Evolutionary conservation across 1,140 invertebrate species (phyloP).

Genomic region (Neodiprion fabricii): DNA sequence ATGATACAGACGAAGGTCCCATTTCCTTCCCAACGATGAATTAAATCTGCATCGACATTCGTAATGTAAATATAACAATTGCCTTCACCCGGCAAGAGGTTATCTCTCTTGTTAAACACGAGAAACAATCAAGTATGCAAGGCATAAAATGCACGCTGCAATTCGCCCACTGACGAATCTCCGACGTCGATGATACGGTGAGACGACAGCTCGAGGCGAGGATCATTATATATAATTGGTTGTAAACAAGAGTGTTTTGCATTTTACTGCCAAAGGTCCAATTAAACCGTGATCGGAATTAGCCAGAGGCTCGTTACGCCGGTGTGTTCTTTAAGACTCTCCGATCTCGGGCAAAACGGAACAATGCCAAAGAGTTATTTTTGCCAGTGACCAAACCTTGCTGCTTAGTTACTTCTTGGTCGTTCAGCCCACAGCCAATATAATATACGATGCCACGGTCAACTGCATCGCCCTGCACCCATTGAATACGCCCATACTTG

Average conservation of each 20-base stretch:
- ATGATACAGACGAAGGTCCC: background rate
- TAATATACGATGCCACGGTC: slow-evolving; percentile 41
- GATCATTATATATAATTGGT: background rate
- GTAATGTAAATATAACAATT: too few relatives aligned
- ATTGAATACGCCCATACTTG: background rate
- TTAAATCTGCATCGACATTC: too few relatives aligned
- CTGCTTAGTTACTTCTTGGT: background rate
- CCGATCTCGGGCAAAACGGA: slow-evolving; percentile 44
- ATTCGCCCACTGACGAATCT: background rate
- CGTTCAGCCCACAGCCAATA: background rate
- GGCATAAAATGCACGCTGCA: background rate
- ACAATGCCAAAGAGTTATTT: slow-evolving; percentile 53
- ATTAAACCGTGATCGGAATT: background rate
- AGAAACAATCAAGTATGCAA: too few relatives aligned
- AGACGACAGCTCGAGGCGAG: too few relatives aligned
- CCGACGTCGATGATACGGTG: background rate
- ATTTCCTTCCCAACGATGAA: background rate
- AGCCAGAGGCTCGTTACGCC: background rate
- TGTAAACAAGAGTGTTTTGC: slow-evolving; percentile 5
- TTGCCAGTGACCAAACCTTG: slow-evolving; percentile 46
- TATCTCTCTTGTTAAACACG: too few relatives aligned
- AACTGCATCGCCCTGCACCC: background rate
- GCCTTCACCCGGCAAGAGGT: too few relatives aligned
- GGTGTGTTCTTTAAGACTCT: background rate
- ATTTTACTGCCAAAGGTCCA: slow-evolving; percentile 2